phyloP scores from a whole-genome alignment of 2,797 vertebrate genomes.

The Falco novaeseelandiae region DNA sequence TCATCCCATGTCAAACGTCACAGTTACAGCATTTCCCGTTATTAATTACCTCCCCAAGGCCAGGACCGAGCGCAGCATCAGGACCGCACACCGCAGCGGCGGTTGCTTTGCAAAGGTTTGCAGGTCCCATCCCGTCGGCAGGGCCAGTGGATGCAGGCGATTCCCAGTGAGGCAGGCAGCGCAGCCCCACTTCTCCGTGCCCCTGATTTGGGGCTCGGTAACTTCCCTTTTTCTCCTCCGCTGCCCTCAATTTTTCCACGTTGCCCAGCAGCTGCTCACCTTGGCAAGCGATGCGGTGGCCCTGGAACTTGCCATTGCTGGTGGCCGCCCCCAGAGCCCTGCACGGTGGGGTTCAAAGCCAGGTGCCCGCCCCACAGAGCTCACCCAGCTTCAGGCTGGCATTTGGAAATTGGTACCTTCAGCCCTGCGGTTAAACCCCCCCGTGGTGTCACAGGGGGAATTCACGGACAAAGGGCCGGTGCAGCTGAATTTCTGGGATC shows the following conservation, averaged over 20 bases:
- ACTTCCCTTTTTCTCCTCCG: not conserved
- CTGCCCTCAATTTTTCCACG: accelerated
- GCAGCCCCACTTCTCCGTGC: accelerated
- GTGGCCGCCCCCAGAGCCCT: not conserved
- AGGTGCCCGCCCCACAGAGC: not conserved
- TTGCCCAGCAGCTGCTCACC: accelerated
- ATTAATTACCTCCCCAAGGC: not conserved
- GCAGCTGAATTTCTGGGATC: not conserved
- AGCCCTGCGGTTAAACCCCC: not conserved
- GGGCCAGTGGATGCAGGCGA: accelerated
- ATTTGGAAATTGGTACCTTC: not conserved
- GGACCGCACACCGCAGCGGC: accelerated
- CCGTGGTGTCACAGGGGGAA: accelerated
- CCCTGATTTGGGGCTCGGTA: accelerated
- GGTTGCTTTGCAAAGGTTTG: not conserved
- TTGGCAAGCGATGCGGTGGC: accelerated
- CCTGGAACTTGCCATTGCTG: not conserved
- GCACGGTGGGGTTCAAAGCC: not conserved
- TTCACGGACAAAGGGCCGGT: accelerated
- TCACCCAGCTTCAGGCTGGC: not conserved
- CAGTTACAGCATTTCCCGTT: no score
- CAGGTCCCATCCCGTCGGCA: accelerated
- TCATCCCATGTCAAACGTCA: accelerated
- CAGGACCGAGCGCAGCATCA: accelerated
- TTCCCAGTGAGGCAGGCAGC: accelerated